A percentile compares a stretch with the other conserved stretches of the same genome.
Conservation (phyloP, 2,113 vertebrate species). For the Narcine bancroftii region DNA sequence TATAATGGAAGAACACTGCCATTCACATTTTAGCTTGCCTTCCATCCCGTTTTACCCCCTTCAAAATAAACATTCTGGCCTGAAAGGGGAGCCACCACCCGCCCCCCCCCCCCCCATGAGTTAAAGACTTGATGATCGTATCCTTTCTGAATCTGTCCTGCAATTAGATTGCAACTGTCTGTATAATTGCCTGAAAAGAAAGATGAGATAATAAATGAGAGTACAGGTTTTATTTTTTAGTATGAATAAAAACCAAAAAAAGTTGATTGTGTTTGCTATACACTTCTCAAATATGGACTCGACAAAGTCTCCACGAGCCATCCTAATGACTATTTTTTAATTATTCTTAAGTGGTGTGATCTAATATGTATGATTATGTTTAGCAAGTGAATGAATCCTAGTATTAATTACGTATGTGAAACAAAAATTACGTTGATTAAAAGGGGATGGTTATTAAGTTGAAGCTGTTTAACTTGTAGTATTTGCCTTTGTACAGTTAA, state of each 20-base stretch:
- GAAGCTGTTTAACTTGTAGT: constrained; percentile 85
- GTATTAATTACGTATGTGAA: constrained; percentile 84
- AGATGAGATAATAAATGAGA: constrained; percentile 30
- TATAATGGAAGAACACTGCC: constrained; percentile 16
- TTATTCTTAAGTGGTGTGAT: constrained; percentile 86
- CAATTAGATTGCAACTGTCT: constrained; percentile 30
- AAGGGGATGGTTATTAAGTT: constrained; percentile 97
- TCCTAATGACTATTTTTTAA: constrained; percentile 92
- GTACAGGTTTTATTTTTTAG: constrained; percentile 36
- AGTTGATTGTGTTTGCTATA: constrained; percentile 37
- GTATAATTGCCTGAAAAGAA: constrained; percentile 29
- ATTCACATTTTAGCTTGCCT: constrained; percentile 28
- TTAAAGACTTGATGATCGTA: constrained; percentile 25
- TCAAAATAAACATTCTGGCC: background rate
- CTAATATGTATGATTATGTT: constrained; percentile 90
- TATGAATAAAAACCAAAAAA: constrained; percentile 33
- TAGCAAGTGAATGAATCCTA: constrained; percentile 77
- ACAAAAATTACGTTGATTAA: constrained; percentile 71
- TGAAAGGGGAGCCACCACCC: too few species aligned
- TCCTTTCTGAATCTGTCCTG: background rate
- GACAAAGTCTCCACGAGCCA: constrained; percentile 39
- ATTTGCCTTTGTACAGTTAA: constrained; percentile 87
- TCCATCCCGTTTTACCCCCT: background rate
- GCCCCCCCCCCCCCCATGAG: background rate
- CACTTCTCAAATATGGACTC: constrained; percentile 30